Conservation (phyloP, 1,140 invertebrate genomes). For the Rhagoletis zephyria region DNA sequence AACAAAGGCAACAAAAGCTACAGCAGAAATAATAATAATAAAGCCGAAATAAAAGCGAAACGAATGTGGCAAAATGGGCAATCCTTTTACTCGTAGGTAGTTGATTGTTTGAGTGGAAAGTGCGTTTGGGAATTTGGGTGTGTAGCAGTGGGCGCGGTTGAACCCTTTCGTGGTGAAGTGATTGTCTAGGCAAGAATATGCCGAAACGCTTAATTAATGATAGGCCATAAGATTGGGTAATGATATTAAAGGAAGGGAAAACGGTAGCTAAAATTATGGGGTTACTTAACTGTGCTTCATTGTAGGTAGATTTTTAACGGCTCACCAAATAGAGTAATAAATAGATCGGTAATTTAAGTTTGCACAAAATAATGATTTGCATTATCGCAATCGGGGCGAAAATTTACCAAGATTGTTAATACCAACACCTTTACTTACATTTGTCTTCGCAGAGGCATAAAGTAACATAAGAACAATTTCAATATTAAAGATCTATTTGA, state of each 20-base stretch:
- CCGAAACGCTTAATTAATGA: conserved; percentile 15
- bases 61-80: not conserved
- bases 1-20: not conserved
- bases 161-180: conserved; percentile 12
- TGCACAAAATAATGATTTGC: too few species aligned
- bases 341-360: too few species aligned
- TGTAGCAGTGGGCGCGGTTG: not conserved
- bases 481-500: too few species aligned
- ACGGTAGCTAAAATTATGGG: too few species aligned
- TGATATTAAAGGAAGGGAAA: not conserved
- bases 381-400: too few species aligned
- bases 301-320: too few species aligned
- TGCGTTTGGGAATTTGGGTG: not conserved
- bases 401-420: too few species aligned
- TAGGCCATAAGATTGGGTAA: not conserved
- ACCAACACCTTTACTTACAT: too few species aligned
- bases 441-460: too few species aligned
- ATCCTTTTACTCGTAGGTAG: conserved; percentile 26
- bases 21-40: not conserved
- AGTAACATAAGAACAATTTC: too few species aligned
- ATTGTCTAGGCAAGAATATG: not conserved
- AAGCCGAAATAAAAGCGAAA: not conserved
- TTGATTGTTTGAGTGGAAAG: not conserved
- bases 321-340: not conserved
- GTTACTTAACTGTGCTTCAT: too few species aligned